Evolutionary conservation across 2,888 invertebrate genomes (phyloP), one percentile per base, ranked within the genome.

Genomic region (Calephelis perditalis): DNA sequence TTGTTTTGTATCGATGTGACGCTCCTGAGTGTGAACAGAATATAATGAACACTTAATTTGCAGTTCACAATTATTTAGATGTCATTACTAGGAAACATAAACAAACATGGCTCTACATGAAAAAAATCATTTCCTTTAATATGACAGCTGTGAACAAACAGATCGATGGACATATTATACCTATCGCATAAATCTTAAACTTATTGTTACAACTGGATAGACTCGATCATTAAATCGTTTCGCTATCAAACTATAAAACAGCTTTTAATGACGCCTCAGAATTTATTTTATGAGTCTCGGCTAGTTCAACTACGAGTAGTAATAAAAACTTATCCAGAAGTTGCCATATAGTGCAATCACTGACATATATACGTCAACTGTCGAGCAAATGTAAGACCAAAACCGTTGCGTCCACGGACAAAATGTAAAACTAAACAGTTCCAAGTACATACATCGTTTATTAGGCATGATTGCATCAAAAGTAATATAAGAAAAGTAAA

Each of bases 261-360:
- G 52, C 10, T 62, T 65, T 67, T 67, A 65, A 64, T 65, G 61
- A 59, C 57, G 47, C 56, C 40, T 49, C 56, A 40, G 59, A 52
- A 46, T 64, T 61, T 55, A 64, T 61, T 67, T 63, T 66, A 63
- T 62, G 59, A 56, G 26, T 63, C 49, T 40, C 40, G 52, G 58
- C 43, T 56, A 59, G 46, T 57, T 49, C 11, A 7, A 40, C 40
- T 40, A 40, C 40, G 5, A 40, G 40, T 40, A 40, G 3, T 40
- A 40, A 40, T 40, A 40, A 40, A 40, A 40, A 40, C 40, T 40
- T 40, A 40, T 8, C 8, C 40, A 40, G 5, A 5, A 7, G 40
- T 0, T 40, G 26, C 4, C 26, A 3, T 26, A 26, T 26, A 26
- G 26, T 26, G 26, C 26, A 3, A 26, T 26, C 26, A 26, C 26